Base-by-base conservation (phyloP, 2,797 vertebrate species). In the Orientallactaga sibirica region DNA sequence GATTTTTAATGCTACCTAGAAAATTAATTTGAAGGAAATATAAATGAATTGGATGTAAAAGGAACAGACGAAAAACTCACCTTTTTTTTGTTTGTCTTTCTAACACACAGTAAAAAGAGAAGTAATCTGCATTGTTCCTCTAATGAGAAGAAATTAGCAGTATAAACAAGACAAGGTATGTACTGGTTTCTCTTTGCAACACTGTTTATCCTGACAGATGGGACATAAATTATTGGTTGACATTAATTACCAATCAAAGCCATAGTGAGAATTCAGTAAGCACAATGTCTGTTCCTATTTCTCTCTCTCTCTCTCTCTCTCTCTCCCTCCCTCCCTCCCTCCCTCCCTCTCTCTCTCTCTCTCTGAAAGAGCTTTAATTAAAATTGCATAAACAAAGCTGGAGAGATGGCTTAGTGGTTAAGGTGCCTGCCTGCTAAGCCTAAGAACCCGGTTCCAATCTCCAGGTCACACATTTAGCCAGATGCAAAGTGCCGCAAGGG, bases 141-240 rank as follows among this genome's bases (percentile, higher is more conserved):
- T 86, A 83, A 64, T 10, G 61, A 92, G 61, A 94, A 88, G 73
- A 91, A 92, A 77, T 90, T 55, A 68, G 86, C 41, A 79, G 62
- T 87, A 87, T 79, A 95, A 95, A 92, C 85, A 96, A 43, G 41
- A 71, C 37, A n/a, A 92, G 73, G 79, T 70, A n/a, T 92, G n/a
- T 76, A 81, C 70, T 82, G 75, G 84, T 93, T 95, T 89, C 83
- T 86, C 22, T 95, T 52, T 29, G 33, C 84, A 27, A 48, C 20
- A 66, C 43, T 77, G 27, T 76, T 80, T 73, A 84, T 76, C 73
- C 27, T 87, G 62, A 67, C 48, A 94, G 41, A 71, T 52, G 33
- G 43, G 33, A 67, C 71, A 84, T 79, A 94, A 93, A 91, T 93
- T 88, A 95, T 2, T 71, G 58, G 29, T 55, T 73, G 80, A 92